A percentile compares a stretch with the other conserved stretches of the same genome.
Evolutionary conservation across 2,888 invertebrate genomes (phyloP).

Genomic region (Pecten maximus): DNA sequence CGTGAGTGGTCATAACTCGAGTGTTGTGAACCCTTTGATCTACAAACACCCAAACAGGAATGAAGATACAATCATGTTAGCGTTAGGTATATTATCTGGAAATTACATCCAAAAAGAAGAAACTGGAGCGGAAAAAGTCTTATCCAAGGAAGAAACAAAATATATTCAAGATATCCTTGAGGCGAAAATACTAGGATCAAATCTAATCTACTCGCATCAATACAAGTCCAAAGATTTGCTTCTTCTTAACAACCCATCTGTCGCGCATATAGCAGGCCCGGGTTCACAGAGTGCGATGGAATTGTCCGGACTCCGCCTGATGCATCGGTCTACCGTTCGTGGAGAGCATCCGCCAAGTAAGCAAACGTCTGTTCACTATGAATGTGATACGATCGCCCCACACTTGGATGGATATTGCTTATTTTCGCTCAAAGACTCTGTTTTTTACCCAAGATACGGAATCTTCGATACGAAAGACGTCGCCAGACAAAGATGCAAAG

Average conservation of each 20-base stretch:
- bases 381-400: conserved; percentile 46
- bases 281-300: conserved; percentile 49
- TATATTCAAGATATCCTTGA: conserved; percentile 51
- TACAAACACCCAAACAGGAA: conserved; percentile 53
- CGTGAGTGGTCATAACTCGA: conserved; percentile 52
- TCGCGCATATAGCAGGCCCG: conserved; percentile 54
- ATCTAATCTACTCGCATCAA: conserved; percentile 49
- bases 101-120: conserved; percentile 48
- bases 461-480: conserved; percentile 45
- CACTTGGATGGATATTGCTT: conserved; percentile 51
- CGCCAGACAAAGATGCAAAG: conserved; percentile 48
- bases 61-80: conserved; percentile 55
- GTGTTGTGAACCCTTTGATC: conserved; percentile 49
- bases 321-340: conserved; percentile 48
- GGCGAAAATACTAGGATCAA: conserved; percentile 50
- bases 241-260: conserved; percentile 53
- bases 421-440: conserved; percentile 55
- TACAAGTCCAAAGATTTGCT: conserved; percentile 52
- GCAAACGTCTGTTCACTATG: conserved; percentile 45
- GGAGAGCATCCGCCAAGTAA: conserved; percentile 47
- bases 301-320: conserved; percentile 51
- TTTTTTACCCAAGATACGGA: conserved; percentile 51
- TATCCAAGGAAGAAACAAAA: conserved; percentile 52
- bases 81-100: conserved; percentile 53
- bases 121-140: neutral